These are phyloP conservation scores for Melieria crassipennis DNA, from an alignment of 2,888 invertebrate genomes.

Conservation along the genomic window DNA sequence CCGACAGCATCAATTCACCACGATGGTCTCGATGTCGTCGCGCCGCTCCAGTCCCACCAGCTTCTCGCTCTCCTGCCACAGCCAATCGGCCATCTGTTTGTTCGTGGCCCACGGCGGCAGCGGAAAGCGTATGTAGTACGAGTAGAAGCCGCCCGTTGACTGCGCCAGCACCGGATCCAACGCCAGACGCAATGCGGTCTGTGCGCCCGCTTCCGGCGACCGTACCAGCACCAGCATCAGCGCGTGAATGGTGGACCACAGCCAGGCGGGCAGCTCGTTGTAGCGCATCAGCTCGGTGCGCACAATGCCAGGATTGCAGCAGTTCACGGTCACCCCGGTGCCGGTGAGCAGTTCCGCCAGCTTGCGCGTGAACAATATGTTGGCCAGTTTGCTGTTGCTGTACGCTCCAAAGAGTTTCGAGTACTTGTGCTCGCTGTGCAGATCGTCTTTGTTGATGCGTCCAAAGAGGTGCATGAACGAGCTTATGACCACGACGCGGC, in stretches of 20 bases:
- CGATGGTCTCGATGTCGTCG: conserved; percentile 23
- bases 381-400: conserved; percentile 81
- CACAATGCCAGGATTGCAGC: conserved; percentile 79
- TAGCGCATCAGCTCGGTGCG: conserved; percentile 77
- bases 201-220: conserved; percentile 62
- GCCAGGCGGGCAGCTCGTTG: conserved; percentile 46
- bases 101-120: conserved; percentile 69
- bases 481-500: conserved; percentile 80
- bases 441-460: conserved; percentile 74
- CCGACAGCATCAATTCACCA: no score
- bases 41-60: conserved; percentile 53
- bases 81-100: conserved; percentile 68
- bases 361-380: conserved; percentile 78
- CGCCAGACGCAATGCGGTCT: conserved; percentile 60
- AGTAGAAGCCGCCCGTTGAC: conserved; percentile 64
- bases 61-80: conserved; percentile 70
- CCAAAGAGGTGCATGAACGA: conserved; percentile 77
- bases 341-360: conserved; percentile 74
- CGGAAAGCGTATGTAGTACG: conserved; percentile 70
- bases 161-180: conserved; percentile 60
- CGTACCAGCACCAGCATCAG: conserved; percentile 52
- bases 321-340: conserved; percentile 73
- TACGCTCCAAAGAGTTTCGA: conserved; percentile 74
- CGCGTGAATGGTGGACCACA: conserved; percentile 51
- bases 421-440: conserved; percentile 77